Percentiles rank a stretch among this genome's conserved stretches.
These are phyloP conservation scores for Pteropus alecto DNA, from an alignment of 2,113 vertebrate genomes.

Conservation along the genomic window DNA sequence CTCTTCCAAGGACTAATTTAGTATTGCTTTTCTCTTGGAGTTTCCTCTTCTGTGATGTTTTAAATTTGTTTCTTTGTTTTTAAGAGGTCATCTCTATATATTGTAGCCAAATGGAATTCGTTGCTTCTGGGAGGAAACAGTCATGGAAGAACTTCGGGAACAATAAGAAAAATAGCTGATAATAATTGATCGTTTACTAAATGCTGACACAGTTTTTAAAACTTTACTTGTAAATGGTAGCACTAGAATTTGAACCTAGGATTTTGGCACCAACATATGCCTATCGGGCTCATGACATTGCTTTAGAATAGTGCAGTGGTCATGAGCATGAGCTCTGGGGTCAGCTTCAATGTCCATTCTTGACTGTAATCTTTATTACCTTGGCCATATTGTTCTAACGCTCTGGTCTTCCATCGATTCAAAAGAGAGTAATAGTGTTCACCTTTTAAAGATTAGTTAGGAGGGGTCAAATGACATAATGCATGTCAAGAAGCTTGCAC, in stretches of 20 bases:
- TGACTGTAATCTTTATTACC: neutral
- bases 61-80: neutral
- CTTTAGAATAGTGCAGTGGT: neutral
- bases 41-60: neutral
- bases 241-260: neutral
- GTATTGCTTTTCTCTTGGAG: neutral
- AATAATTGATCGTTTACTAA: neutral
- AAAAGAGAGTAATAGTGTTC: neutral
- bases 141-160: neutral
- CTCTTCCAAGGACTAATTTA: neutral
- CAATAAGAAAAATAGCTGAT: neutral
- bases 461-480: neutral
- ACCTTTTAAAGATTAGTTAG: neutral
- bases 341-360: neutral
- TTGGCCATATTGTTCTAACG: neutral
- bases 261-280: accelerated
- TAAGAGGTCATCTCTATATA: neutral
- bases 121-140: neutral
- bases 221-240: neutral
- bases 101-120: neutral
- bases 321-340: neutral
- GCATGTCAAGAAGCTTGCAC: neutral
- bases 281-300: neutral
- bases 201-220: neutral
- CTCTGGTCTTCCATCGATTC: neutral